Conservation (phyloP, 2,797 vertebrate genomes). For the Hippopotamyrus pictus region DNA sequence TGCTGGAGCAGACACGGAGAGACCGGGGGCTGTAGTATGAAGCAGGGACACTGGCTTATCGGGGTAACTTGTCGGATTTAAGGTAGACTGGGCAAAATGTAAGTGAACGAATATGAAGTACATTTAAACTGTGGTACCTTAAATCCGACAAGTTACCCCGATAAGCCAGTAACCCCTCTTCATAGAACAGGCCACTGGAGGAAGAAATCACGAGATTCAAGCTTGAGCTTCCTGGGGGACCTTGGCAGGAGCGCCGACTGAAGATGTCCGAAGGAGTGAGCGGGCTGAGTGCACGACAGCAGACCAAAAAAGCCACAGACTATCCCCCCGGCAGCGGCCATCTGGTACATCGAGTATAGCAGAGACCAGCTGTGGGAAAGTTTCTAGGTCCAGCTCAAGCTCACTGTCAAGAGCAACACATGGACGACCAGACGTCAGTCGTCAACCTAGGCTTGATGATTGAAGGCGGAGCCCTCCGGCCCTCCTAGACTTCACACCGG, state of each 20-base stretch:
- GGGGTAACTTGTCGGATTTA: no score
- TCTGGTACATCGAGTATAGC: background rate
- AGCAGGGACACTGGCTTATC: no score
- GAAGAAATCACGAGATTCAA: background rate
- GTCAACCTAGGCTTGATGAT: background rate
- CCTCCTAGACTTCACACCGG: background rate
- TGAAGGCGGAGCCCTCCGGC: background rate
- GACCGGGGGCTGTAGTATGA: background rate
- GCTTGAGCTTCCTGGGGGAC: background rate
- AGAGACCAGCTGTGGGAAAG: background rate
- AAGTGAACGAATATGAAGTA: no score
- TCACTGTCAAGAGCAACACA: background rate
- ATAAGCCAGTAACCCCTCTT: no score
- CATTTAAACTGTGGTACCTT: no score
- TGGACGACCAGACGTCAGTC: background rate
- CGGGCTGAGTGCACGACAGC: background rate
- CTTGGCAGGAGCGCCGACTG: background rate
- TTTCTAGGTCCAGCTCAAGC: background rate
- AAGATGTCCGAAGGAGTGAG: background rate
- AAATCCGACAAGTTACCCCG: no score
- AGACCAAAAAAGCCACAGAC: background rate
- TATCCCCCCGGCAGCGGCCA: background rate
- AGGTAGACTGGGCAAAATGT: no score
- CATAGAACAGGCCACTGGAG: background rate
- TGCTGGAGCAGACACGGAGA: background rate